Percentiles rank a stretch among this genome's conserved stretches.
phyloP scores from a whole-genome alignment of 2,888 invertebrate species.

The Willowsia nigromaculata region DNA sequence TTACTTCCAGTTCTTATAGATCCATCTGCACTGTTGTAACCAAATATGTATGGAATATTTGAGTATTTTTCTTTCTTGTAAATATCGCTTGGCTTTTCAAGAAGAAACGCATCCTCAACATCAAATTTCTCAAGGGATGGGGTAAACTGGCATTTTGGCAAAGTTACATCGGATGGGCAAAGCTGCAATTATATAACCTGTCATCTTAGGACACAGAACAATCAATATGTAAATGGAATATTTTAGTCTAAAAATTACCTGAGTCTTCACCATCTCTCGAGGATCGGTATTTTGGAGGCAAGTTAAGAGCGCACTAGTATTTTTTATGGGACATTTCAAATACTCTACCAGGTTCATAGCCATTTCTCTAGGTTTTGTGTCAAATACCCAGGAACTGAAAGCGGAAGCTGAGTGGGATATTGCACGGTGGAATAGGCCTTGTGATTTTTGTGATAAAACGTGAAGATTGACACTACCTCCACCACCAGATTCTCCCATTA shows the following conservation, averaged over 20 bases:
- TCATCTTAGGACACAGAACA: no score
- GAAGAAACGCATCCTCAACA: neutral
- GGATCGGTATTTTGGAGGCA: neutral
- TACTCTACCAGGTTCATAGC: neutral
- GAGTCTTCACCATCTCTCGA: neutral
- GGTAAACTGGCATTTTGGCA: neutral
- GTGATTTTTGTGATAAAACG: neutral
- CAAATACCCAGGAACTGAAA: neutral
- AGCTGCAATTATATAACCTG: no score
- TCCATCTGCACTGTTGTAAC: neutral
- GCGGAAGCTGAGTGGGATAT: conserved; percentile 2
- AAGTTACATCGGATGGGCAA: neutral
- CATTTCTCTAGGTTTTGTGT: neutral
- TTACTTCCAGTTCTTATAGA: neutral
- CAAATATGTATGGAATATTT: neutral
- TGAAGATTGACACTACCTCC: neutral
- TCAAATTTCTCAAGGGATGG: neutral
- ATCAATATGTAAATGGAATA: no score
- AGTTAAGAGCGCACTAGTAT: neutral
- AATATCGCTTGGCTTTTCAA: neutral
- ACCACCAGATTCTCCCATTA: conserved; percentile 33
- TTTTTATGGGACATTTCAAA: neutral
- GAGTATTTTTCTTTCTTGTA: neutral
- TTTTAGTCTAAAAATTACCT: neutral
- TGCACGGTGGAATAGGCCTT: conserved; percentile 45